Base-by-base conservation (phyloP, 1,140 invertebrate species). In the Lineus longissimus region DNA sequence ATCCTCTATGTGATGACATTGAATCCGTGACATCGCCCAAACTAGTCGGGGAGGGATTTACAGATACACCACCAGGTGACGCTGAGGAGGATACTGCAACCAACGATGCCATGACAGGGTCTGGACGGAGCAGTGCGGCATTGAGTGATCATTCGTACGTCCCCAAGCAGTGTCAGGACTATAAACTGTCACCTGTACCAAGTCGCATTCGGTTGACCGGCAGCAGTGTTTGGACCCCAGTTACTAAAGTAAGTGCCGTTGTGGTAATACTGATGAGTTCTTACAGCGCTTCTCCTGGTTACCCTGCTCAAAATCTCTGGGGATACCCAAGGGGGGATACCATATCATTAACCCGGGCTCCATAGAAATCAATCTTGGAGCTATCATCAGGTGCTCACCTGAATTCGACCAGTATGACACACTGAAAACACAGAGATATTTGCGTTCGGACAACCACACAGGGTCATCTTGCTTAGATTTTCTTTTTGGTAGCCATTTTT, bases 181-280 rank as follows among this genome's bases (percentile, higher is more conserved):
- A 67, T 40, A 60, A 64, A 22, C 51, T 67, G 2, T 62, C 67
- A 31, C 63, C 63, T 17, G 59, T 54, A 33, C 62, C 63, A 36
- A 62, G 59, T 56, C 55, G 60, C 13, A 56, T 59, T 2, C 25
- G 33, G 27, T 22, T 59, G 31, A 41, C 36, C 17, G 58, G 58
- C 4, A 59, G 40, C 40, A 59, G 58, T 40, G 30, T 59, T 15
- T 59, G 58, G 58, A 59, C 62, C 2, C 63, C 63, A 36, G 65
- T 45, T 31, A 54, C 54, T 22, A 58, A 51, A 79, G 7, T 80
- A 80, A 68, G 77, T 77, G 2, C 80, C 80, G 68, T 68, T 82
- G 41, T 81, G 80, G 80, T 51, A 51, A 9, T 7, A 51, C 25
- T 51, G 4, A 23, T 23, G 4, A 9, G 4, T 6, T n/a, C 9